Evolutionary conservation across 2,797 vertebrate species (phyloP).

Genomic region (Nannoperca obscura): DNA sequence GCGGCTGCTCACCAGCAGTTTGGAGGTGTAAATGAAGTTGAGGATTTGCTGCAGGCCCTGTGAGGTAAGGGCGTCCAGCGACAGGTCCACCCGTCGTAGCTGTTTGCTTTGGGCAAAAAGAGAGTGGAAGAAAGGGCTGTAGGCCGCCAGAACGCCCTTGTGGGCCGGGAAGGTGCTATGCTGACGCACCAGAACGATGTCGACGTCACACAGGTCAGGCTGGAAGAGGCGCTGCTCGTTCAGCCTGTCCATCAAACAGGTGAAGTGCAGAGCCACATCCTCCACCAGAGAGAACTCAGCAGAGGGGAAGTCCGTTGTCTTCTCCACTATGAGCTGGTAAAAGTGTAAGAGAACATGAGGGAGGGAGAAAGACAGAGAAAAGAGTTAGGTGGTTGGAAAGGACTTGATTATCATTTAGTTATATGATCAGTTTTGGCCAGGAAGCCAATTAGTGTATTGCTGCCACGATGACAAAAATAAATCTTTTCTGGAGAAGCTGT

Average conservation of each 20-base stretch:
- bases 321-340: slow-evolving; percentile 95
- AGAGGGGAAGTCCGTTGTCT: slow-evolving; percentile 94
- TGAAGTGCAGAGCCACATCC: slow-evolving; percentile 96
- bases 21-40: slow-evolving; percentile 99
- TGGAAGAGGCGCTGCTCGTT: slow-evolving; percentile 97
- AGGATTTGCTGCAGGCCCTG: slow-evolving; percentile 98
- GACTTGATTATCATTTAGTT: not conserved
- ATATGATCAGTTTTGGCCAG: not conserved
- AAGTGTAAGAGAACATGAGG: not conserved
- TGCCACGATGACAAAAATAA: not conserved
- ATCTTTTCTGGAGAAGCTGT: too few species aligned
- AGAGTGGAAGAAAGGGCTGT: slow-evolving; percentile 98
- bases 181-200: slow-evolving; percentile 95
- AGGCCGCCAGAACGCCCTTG: slow-evolving; percentile 97
- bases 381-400: not conserved
- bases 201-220: slow-evolving; percentile 95
- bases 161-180: slow-evolving; percentile 96
- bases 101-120: slow-evolving; percentile 98
- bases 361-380: slow-evolving; percentile 19
- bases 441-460: not conserved
- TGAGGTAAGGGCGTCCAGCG: slow-evolving; percentile 92
- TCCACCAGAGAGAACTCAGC: slow-evolving; percentile 96
- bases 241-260: slow-evolving; percentile 98
- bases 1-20: slow-evolving; percentile 93
- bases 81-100: slow-evolving; percentile 94